phyloP scores from a whole-genome alignment of 2,113 vertebrate genomes.

The Bujurquina vittata region DNA sequence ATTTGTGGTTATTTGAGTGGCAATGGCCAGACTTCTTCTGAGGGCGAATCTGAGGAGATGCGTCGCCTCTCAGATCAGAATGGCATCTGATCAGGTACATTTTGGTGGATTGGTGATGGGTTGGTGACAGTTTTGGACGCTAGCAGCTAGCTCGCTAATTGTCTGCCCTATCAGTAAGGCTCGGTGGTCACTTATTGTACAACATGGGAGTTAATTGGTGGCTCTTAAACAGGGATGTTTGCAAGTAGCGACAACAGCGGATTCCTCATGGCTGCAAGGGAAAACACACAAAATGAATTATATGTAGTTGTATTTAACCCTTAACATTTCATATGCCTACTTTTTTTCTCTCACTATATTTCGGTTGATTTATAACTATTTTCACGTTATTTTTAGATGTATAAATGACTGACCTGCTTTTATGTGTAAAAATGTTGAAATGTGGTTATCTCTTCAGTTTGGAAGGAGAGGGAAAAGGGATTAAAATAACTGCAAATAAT shows the following conservation, averaged over 20 bases:
- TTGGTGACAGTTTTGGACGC: not conserved
- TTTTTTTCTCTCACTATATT: not conserved
- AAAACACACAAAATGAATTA: not conserved
- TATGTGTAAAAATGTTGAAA: not conserved
- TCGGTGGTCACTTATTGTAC: not conserved
- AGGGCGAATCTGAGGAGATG: conserved; percentile 56
- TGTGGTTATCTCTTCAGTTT: not conserved
- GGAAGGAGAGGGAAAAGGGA: too few species aligned
- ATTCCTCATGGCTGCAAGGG: not conserved
- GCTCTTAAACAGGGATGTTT: not conserved
- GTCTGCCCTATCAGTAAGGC: not conserved
- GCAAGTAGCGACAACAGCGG: not conserved
- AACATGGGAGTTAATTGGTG: not conserved
- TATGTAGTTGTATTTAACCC: not conserved
- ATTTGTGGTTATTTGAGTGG: fast-evolving
- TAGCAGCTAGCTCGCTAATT: conserved; percentile 48
- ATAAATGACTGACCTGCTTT: not conserved
- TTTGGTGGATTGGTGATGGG: not conserved
- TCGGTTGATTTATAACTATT: not conserved
- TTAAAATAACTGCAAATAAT: not conserved
- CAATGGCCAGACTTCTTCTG: conserved; percentile 59
- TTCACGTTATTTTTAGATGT: not conserved
- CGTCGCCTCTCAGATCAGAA: conserved; percentile 68
- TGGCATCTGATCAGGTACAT: conserved; percentile 80
- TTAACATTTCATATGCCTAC: not conserved